Base-by-base conservation (phyloP, 2,888 invertebrate genomes). In the Lepidonotus clava region DNA sequence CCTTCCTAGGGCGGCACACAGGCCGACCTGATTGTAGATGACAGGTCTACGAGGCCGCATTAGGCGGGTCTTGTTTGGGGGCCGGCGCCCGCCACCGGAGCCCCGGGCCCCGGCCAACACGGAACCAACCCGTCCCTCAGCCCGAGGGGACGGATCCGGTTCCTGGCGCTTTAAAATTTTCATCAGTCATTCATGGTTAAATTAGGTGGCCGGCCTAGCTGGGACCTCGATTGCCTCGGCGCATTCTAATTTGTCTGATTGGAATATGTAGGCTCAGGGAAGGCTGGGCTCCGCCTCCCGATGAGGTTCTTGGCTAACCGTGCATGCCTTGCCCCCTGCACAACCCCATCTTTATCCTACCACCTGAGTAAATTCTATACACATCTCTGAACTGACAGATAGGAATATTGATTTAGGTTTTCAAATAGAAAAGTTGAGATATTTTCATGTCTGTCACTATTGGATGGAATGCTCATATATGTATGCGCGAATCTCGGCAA, bases 111-210 rank as follows among this genome's bases (percentile, higher is more conserved):
- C 61, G 24, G 61, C 24, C 61, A 28, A 24, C 28, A 61, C 1
- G 61, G 61, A 11, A 1, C 24, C 66, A 24, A 28, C n/a, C 66
- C 66, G 6, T 66, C 66, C 66, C 28, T 32, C 2, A 18, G 11
- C 71, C 61, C 61, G 28, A 24, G 61, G 61, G 61, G 61, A 61
- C 24, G 61, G 61, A 24, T 61, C 61, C 61, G 61, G 61, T 61
- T 11, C 36, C 71, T 38, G 71, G n/a, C 34, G 71, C 71, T 71
- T 71, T 71, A 71, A 71, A 38, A 71, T 36, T 38, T 71, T 71
- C 71, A 71, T 71, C 71, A 71, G 71, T 71, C 71, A 71, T 71
- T 71, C 71, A 71, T 71, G 71, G 71, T 18, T 46, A 38, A 71
- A 71, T 24, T 71, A 71, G 38, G 71, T n/a, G 24, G 71, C n/a